Base-by-base conservation (phyloP, 2,113 vertebrate genomes). In the Irena cyanogastra region DNA sequence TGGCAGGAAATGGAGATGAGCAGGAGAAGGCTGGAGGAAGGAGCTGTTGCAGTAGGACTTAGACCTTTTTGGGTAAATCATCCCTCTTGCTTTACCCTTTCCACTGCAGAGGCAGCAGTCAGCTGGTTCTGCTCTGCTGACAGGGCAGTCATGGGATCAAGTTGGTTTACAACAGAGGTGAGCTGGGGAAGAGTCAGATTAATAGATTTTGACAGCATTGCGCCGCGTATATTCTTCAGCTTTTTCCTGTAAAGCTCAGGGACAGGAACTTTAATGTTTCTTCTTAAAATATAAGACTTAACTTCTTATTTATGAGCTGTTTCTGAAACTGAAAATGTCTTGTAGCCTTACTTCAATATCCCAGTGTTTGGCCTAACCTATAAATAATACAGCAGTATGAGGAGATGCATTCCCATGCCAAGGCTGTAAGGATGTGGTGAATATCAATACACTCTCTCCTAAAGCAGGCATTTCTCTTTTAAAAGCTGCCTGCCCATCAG, bases 261-360 rank as follows among this genome's bases (percentile, higher is more conserved):
- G 96, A 91, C 90, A 90, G 91, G 76, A 94, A 87, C 41, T 69
- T 83, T 23, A 93, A 78, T 0, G 8, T 70, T 91, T 95, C 75
- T 90, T 87, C 83, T 84, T 93, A 90, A 96, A 96, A 95, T 94
- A 82, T 78, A 92, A 93, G 54, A 57, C 82, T 93, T 81, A 74
- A 68, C 75, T 91, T 90, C 90, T 94, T 97, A 96, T 96, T 97
- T 97, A 97, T 92, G 89, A 90, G 76, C 69, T 92, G 65, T 77
- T 95, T 94, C 91, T 94, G 91, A 69, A 96, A 84, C 87, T 53
- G 54, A 91, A 88, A 95, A 61, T 26, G 28, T 91, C 57, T 91
- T 5, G 1, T 82, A 96, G 84, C 47, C 69, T 92, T 87, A 70
- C 93, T 95, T 95, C 90, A 93, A 82, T 90, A 93, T 90, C 76